phyloP scores from a whole-genome alignment of 2,113 vertebrate genomes.

The Ammospiza caudacuta region DNA sequence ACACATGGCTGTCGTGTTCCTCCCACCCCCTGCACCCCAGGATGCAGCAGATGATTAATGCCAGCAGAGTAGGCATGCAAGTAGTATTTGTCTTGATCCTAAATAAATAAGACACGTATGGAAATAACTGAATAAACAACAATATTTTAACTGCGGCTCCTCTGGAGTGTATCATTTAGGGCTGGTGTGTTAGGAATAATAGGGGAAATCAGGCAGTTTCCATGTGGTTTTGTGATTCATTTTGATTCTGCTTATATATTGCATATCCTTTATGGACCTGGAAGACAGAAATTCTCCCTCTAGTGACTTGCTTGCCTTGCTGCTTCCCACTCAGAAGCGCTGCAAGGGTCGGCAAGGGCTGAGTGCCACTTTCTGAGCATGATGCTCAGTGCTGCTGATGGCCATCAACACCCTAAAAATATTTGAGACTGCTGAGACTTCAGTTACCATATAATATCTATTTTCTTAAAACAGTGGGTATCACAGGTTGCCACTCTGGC shows the following conservation, averaged over 20 bases:
- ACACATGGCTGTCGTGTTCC: slow-evolving; percentile 10
- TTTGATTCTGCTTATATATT: neutral
- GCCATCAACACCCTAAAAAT: neutral
- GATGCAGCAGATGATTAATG: slow-evolving; percentile 47
- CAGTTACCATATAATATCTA: neutral
- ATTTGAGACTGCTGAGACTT: neutral
- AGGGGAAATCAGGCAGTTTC: neutral
- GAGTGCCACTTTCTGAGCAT: accelerated
- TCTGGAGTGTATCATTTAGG: neutral
- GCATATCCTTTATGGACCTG: neutral
- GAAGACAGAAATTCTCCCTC: neutral
- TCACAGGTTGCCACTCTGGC: neutral
- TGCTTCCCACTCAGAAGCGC: accelerated
- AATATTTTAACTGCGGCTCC: neutral
- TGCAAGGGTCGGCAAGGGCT: neutral
- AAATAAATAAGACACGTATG: accelerated
- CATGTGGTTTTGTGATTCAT: neutral
- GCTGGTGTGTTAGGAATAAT: neutral
- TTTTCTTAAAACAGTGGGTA: neutral
- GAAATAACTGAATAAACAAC: neutral
- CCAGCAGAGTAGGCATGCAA: neutral
- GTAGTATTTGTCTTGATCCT: neutral
- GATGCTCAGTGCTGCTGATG: neutral
- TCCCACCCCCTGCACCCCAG: slow-evolving; percentile 1
- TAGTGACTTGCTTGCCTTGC: neutral